Evolutionary conservation across 2,888 invertebrate genomes (phyloP), one percentile per base, ranked within the genome.

Genomic region (Lithophane semibrunnea): DNA sequence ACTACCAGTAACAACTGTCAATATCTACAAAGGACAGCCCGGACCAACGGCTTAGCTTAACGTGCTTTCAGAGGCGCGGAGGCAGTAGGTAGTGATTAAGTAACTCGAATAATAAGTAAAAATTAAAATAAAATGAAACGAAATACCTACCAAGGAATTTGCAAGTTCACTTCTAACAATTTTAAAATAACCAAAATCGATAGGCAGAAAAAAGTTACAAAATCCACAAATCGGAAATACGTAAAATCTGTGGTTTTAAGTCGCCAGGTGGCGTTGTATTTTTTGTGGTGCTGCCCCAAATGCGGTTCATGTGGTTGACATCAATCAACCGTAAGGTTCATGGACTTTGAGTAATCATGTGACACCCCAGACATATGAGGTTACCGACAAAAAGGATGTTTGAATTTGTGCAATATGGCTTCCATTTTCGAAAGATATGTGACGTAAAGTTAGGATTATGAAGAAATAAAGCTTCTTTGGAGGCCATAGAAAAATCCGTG

Each of bases 241-340:
- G 75, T 87, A 69, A 86, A 89, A 89, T 89, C 89, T 90, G 91
- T 86, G 90, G 91, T 90, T 79, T 85, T 66, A 66, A 67, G 42
- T 91, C 94, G 42, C 92, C 94, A 95, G 94, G 94, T 94, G 95
- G 82, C 79, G 79, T 81, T 44, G 74, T 73, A 82, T 88, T 92
- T 93, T 94, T 94, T 94, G 90, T 91, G 86, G 82, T 88, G 75
- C 65, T 61, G 74, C 74, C 86, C 84, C 80, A 92, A 94, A 95
- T 94, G 92, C 94, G 94, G 92, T 94, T 91, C 95, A 95, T 94
- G 92, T 95, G 95, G 92, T 95, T 91, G 87, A 88, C 90, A 94
- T 95, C 94, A 92, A 94, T 94, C 95, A 94, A 90, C 89, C 77
- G 82, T 74, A 71, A 76, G 79, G 70, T 82, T 83, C 78, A 75